Conservation (phyloP, 2,113 vertebrate species). For the Pluvianellus socialis region DNA sequence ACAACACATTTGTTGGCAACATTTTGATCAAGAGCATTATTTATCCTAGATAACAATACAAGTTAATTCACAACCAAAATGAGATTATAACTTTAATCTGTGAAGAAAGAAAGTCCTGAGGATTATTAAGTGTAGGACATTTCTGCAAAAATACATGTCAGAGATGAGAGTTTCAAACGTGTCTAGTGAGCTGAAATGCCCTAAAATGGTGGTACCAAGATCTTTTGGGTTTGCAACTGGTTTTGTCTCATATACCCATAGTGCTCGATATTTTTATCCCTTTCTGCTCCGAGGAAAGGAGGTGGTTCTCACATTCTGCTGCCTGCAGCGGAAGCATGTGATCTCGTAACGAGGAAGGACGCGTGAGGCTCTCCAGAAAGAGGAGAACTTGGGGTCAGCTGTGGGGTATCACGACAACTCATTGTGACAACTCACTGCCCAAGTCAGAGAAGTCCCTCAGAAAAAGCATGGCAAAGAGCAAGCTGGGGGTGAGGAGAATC, state of each 20-base stretch:
- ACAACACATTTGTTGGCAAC: neutral
- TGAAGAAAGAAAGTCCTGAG: neutral
- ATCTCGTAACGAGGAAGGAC: neutral
- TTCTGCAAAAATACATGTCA: neutral
- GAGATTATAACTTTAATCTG: neutral
- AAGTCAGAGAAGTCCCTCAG: neutral
- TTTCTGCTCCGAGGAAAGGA: neutral
- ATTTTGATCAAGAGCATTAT: neutral
- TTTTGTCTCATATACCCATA: neutral
- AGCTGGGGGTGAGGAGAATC: neutral
- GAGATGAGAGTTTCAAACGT: neutral
- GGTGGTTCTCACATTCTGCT: neutral
- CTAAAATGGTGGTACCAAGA: neutral
- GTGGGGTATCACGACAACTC: neutral
- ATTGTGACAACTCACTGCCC: neutral
- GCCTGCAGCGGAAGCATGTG: rapidly evolving
- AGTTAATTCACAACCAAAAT: neutral
- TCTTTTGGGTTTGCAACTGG: neutral
- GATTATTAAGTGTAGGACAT: neutral
- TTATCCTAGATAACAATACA: neutral
- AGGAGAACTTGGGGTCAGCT: neutral
- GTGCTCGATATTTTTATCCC: neutral
- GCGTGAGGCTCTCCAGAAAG: neutral
- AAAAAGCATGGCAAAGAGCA: neutral
- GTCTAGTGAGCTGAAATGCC: neutral